phyloP scores from a whole-genome alignment of 2,113 vertebrate genomes.

The Prunella himalayana region DNA sequence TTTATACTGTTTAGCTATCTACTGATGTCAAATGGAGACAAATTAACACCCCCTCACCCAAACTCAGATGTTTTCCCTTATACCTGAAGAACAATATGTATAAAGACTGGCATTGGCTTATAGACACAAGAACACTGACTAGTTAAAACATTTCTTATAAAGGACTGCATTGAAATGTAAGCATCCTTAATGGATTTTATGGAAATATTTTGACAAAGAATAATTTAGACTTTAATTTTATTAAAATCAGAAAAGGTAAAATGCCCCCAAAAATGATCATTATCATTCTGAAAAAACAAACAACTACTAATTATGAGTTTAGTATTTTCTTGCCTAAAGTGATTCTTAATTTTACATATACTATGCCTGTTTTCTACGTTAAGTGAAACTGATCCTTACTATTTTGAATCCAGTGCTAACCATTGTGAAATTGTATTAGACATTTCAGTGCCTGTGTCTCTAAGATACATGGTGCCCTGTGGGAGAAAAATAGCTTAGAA shows the following conservation, averaged over 20 bases:
- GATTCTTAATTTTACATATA: conserved; percentile 4
- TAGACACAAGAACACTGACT: background rate
- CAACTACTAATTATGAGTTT: background rate
- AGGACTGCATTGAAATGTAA: background rate
- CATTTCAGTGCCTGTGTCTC: conserved; percentile 11
- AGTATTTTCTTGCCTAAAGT: background rate
- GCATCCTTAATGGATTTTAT: background rate
- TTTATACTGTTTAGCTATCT: background rate
- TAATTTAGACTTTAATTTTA: background rate
- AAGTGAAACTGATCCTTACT: conserved; percentile 7
- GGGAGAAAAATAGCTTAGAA: conserved; percentile 16
- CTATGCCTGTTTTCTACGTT: background rate
- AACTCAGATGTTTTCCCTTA: background rate
- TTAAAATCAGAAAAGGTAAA: background rate
- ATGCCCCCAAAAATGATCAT: background rate
- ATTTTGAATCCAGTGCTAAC: background rate
- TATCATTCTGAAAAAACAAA: background rate
- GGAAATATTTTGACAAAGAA: background rate
- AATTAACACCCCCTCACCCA: background rate
- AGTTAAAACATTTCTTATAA: background rate
- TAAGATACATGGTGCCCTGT: background rate
- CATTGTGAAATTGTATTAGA: conserved; percentile 6
- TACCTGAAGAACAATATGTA: background rate
- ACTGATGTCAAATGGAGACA: background rate
- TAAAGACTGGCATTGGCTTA: background rate